Base-by-base conservation (phyloP, 2,113 vertebrate species). In the Mionectes macconnelli region DNA sequence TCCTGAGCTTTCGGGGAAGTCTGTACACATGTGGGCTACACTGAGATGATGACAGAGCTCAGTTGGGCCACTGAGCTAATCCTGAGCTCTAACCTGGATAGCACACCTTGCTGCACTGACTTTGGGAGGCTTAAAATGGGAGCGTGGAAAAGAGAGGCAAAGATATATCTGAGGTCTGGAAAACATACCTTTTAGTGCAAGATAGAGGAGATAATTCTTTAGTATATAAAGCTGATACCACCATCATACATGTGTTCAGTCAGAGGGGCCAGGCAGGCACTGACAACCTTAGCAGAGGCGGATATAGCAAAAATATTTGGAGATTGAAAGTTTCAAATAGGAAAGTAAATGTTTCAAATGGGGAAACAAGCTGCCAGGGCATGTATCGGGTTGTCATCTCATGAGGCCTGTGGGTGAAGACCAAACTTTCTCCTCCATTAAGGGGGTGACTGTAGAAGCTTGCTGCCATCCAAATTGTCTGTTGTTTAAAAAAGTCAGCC, bases 211-310 rank as follows among this genome's bases (percentile, higher is more conserved):
- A 59, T 42, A 21, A 55, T 44, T 63, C n/a, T 68, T 63, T 44
- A 44, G 22, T 53, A 5, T 13, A 11, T 33, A 39, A 82, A 73
- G 15, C 14, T 30, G 33, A 50, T 27, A 22, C 13, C n/a, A 70
- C 28, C 18, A 14, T 63, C 23, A 6, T 2, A 1, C 12, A 30
- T 1, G 0, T 4, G 3, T 47, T 69, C 21, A 40, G n/a, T 37
- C 70, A 60, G 52, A 72, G 16, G 30, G 27, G 21, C 25, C 62
- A 75, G 42, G 55, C 55, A 77, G 47, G 31, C 0, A 1, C 63
- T 70, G 55, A 62, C 78, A 92, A 22, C 7, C 33, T 44, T 5
- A 59, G 33, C n/a, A 70, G 45, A 39, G 35, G 15, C 70, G 39
- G 23, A 14, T 27, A 24, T 12, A 14, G 42, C 5, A 57, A 68